phyloP scores from a whole-genome alignment of 2,113 vertebrate genomes.

The Microcebus tavaratra region DNA sequence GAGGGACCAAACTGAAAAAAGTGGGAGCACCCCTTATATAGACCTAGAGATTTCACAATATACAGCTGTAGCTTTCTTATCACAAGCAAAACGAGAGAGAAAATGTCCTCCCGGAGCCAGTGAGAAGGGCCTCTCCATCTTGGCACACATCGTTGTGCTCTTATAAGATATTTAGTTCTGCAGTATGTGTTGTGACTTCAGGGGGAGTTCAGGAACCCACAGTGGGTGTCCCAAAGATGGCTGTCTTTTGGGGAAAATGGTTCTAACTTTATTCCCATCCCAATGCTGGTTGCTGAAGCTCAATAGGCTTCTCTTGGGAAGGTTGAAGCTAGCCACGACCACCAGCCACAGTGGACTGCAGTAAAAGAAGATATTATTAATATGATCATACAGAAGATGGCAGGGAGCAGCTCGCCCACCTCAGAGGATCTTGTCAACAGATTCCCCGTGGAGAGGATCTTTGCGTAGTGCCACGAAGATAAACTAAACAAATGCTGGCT shows the following conservation, averaged over 20 bases:
- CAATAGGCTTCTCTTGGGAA: background rate
- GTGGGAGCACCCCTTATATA: background rate
- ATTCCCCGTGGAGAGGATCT: fast-evolving
- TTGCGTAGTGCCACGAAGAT: background rate
- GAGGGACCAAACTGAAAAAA: background rate
- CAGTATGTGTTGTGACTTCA: background rate
- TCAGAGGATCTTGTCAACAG: background rate
- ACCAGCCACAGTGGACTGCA: background rate
- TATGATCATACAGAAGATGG: background rate
- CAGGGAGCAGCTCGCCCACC: background rate
- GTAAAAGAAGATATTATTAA: background rate
- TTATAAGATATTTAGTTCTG: background rate
- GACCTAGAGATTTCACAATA: background rate
- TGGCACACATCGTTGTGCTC: background rate
- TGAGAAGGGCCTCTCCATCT: background rate
- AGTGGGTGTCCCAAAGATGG: background rate
- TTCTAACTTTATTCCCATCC: background rate
- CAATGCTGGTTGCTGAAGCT: background rate
- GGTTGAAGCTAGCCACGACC: background rate
- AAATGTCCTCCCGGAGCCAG: background rate
- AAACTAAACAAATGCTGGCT: background rate
- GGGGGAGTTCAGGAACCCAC: background rate
- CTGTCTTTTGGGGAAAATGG: background rate
- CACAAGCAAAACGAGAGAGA: background rate
- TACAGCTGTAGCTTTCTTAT: background rate